These are phyloP conservation scores for Peucedramus taeniatus DNA, from an alignment of 2,113 vertebrate species.

Conservation along the genomic window DNA sequence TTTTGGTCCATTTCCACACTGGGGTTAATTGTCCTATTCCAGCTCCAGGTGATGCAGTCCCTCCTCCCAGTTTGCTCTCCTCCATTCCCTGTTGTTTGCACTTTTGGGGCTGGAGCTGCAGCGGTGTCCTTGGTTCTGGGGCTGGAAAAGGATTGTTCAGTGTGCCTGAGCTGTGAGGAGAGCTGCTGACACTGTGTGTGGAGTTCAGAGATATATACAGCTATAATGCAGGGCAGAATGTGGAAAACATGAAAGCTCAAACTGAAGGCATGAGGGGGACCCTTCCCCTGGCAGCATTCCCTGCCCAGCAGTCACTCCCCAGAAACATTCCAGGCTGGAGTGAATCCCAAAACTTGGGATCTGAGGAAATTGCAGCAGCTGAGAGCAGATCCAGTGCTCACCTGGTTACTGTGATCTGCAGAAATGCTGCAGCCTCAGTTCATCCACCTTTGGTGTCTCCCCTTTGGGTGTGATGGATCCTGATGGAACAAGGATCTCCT, in stretches of 20 bases:
- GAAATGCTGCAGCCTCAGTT: neutral
- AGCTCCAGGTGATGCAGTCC: too few species aligned
- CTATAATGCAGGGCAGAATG: fast-evolving
- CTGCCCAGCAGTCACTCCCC: neutral
- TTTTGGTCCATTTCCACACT: too few species aligned
- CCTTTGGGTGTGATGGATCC: neutral
- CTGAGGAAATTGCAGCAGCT: neutral
- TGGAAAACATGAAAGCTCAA: neutral
- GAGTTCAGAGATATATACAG: neutral
- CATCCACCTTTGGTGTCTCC: neutral
- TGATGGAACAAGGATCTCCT: neutral
- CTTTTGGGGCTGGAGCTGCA: neutral
- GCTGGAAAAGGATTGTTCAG: neutral
- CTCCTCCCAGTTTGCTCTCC: too few species aligned
- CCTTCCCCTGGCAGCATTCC: neutral
- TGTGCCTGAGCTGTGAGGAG: neutral
- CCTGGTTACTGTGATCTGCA: neutral
- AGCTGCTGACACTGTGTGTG: neutral
- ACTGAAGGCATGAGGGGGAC: neutral
- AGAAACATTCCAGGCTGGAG: neutral
- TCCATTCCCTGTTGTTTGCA: too few species aligned
- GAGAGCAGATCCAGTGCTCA: neutral
- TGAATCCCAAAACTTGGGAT: neutral
- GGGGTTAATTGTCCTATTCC: too few species aligned
- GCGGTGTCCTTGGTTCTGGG: neutral